Percentiles rank a stretch among this genome's conserved stretches.
These are phyloP conservation scores for Nineta flava DNA, from an alignment of 2,888 invertebrate species.

Conservation along the genomic window DNA sequence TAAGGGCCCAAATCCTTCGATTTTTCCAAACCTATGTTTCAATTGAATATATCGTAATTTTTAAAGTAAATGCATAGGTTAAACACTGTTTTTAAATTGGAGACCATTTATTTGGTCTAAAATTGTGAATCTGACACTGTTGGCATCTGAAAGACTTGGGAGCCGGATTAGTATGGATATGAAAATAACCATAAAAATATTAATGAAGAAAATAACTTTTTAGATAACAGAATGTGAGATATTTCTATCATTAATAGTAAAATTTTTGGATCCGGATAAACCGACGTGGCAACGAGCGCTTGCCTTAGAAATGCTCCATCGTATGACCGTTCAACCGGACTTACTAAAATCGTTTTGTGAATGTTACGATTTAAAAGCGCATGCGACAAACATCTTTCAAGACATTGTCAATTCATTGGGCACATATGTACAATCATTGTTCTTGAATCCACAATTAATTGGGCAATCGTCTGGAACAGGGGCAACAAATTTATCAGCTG, in stretches of 20 bases:
- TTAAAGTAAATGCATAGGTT: too few species aligned
- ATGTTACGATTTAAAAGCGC: constrained; percentile 89
- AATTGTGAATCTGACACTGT: too few species aligned
- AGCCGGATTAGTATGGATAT: too few species aligned
- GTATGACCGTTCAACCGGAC: constrained; percentile 79
- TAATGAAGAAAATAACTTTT: too few species aligned
- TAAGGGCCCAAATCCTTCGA: too few species aligned
- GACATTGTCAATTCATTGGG: constrained; percentile 91
- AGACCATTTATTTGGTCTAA: too few species aligned
- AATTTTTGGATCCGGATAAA: constrained; percentile 94
- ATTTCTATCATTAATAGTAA: constrained; percentile 88
- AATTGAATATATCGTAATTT: too few species aligned
- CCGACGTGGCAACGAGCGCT: constrained; percentile 92
- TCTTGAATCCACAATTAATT: constrained; percentile 55
- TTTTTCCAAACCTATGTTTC: too few species aligned
- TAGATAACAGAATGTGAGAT: constrained; percentile 97
- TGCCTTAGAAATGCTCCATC: constrained; percentile 89
- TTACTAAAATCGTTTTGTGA: constrained; percentile 82
- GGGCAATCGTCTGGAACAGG: constrained; percentile 30
- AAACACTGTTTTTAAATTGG: too few species aligned
- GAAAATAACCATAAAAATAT: too few species aligned
- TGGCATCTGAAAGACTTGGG: too few species aligned
- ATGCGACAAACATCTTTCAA: constrained; percentile 83
- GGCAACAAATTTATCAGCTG: constrained; percentile 20
- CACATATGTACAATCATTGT: constrained; percentile 83